Evolutionary conservation across 2,888 invertebrate species (phyloP).

Genomic region (Lacanobia oleracea): DNA sequence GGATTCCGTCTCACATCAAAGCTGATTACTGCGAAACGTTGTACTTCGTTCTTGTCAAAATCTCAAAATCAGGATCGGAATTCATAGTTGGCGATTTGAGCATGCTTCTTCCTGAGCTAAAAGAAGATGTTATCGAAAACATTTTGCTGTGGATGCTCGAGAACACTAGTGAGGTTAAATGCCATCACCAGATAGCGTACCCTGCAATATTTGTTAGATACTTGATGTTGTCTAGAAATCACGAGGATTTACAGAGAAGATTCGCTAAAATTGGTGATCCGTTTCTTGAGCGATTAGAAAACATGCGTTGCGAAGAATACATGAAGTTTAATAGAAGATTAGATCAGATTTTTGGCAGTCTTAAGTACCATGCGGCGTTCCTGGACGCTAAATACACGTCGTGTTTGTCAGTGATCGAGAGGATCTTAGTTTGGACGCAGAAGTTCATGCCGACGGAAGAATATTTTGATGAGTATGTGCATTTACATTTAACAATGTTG

Average conservation of each 20-base stretch:
- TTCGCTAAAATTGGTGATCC: slow-evolving; percentile 67
- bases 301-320: slow-evolving; percentile 7
- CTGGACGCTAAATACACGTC: slow-evolving; percentile 69
- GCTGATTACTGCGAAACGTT: slow-evolving; percentile 73
- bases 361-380: slow-evolving; percentile 74
- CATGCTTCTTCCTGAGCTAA: slow-evolving; percentile 64
- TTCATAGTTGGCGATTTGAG: slow-evolving; percentile 69
- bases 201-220: slow-evolving; percentile 74
- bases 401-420: slow-evolving; percentile 73
- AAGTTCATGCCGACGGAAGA: slow-evolving; percentile 72
- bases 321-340: slow-evolving; percentile 35
- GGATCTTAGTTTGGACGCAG: slow-evolving; percentile 68
- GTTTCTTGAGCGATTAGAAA: slow-evolving; percentile 71
- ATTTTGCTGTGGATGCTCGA: slow-evolving; percentile 60
- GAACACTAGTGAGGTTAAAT: slow-evolving; percentile 49
- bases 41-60: slow-evolving; percentile 65
- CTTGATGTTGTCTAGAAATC: slow-evolving; percentile 70
- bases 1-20: slow-evolving; percentile 69
- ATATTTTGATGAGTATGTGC: slow-evolving; percentile 70
- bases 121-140: slow-evolving; percentile 62
- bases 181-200: slow-evolving; percentile 57
- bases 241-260: slow-evolving; percentile 66
- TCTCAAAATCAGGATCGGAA: slow-evolving; percentile 51
- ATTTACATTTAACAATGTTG: slow-evolving; percentile 77
- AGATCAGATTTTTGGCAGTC: slow-evolving; percentile 64